Evolutionary conservation across 1,140 invertebrate species (phyloP).

Genomic region (Homalodisca vitripennis): DNA sequence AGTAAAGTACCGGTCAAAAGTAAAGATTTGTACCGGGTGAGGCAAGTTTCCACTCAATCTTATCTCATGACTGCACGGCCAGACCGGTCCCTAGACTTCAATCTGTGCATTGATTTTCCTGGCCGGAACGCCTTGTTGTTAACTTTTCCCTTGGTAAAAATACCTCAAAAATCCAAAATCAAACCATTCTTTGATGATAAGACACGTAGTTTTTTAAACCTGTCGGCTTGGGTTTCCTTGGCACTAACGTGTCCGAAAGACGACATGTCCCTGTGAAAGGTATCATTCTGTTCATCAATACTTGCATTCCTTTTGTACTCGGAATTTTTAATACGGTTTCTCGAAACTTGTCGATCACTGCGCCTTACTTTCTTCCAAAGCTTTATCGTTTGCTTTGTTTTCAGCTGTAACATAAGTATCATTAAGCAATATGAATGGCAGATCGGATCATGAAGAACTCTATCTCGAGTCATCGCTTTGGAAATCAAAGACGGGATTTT

Average conservation of each 20-base stretch:
- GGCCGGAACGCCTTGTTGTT: not conserved
- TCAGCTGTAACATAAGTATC: conserved; percentile 11
- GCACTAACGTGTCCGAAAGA: conserved; percentile 36
- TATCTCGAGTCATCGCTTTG: conserved; percentile 27
- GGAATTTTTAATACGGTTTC: conserved; percentile 25
- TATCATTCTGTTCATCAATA: conserved; percentile 43
- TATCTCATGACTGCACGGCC: not conserved
- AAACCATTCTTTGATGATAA: not conserved
- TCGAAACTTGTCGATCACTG: conserved; percentile 25
- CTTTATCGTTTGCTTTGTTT: conserved; percentile 21
- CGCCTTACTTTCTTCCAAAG: conserved; percentile 30
- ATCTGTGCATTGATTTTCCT: not conserved
- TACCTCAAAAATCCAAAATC: not conserved
- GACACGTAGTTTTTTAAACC: conserved; percentile 34
- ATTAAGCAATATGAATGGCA: conserved; percentile 16
- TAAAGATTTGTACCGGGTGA: not conserved
- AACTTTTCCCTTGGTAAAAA: not conserved
- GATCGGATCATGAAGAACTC: conserved; percentile 27
- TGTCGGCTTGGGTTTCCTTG: conserved; percentile 39
- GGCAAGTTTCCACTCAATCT: not conserved
- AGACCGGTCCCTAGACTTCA: not conserved
- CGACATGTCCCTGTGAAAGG: conserved; percentile 38
- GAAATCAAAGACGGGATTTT: no score
- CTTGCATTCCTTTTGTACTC: conserved; percentile 18
- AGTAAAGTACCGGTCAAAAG: not conserved